Base-by-base conservation (phyloP, 2,797 vertebrate species). In the Pangasius djambal region DNA sequence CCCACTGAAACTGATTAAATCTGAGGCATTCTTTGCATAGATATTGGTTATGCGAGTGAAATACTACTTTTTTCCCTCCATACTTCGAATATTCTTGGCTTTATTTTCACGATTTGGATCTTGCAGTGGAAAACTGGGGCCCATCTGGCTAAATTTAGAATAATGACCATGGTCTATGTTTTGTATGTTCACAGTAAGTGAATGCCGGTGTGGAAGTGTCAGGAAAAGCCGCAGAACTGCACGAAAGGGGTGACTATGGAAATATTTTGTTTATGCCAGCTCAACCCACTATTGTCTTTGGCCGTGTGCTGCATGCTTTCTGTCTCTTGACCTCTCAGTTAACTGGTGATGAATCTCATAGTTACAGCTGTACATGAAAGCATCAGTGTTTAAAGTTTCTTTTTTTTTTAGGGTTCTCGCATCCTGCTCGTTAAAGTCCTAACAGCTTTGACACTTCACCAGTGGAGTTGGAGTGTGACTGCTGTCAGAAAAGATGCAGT, bases 101-200 rank as follows among this genome's bases (percentile, higher is more conserved):
- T 91, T 91, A 84, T 90, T 93, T 89, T 92, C 89, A 89, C 67
- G 87, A 93, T 93, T 93, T 95, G 93, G 94, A 93, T 74, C 88
- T 86, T 81, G 84, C 91, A 91, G 89, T 93, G 94, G 93, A 94
- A 95, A 96, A 95, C 93, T 86, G 72, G 89, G 91, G 89, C 74
- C 88, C 88, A 89, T 89, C 90, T 82, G 93, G 86, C 89, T 93
- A 90, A 91, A 93, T 92, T 89, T 92, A 90, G 88, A 90, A 91
- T 69, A 91, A 84, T 81, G 83, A 89, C 92, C 90, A 92, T 91
- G 88, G 93, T 89, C 83, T 92, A 93, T 86, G 87, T 89, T 90
- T 89, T 90, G 90, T 84, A 89, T 78, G 83, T 69, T 92, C 84
- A 85, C 86, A 88, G 85, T 90, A 85, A 86, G 86, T 87, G 88